phyloP scores from a whole-genome alignment of 2,113 vertebrate species.

The Cheilinus undulatus region DNA sequence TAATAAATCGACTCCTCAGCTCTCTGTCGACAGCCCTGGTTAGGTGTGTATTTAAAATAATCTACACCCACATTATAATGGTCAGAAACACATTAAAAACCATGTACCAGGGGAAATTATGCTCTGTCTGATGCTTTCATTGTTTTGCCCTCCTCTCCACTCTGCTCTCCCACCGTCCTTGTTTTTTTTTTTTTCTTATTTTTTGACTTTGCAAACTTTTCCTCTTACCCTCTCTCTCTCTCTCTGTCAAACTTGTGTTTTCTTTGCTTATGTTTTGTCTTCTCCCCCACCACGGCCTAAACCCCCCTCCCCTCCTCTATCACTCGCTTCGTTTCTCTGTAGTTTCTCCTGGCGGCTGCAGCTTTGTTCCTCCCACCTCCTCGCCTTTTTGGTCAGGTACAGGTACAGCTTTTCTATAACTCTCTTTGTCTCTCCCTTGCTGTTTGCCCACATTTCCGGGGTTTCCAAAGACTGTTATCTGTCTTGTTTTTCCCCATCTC shows the following conservation, averaged over 20 bases:
- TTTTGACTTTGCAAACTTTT: slow-evolving; percentile 69
- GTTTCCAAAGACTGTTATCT: slow-evolving; percentile 9
- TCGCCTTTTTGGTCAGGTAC: slow-evolving; percentile 98
- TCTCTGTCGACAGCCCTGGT: no score
- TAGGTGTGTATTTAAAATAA: not conserved
- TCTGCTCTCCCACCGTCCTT: slow-evolving; percentile 33
- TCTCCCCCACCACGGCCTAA: slow-evolving; percentile 73
- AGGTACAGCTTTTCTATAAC: slow-evolving; percentile 82
- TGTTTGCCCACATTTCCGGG: slow-evolving; percentile 40
- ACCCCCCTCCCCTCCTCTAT: slow-evolving; percentile 84
- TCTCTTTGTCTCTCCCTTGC: slow-evolving; percentile 37
- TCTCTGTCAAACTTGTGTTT: slow-evolving; percentile 78
- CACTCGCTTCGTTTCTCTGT: slow-evolving; percentile 87
- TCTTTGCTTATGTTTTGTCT: slow-evolving; percentile 67
- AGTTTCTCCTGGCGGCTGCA: slow-evolving; percentile 91
- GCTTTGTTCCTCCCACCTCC: slow-evolving; percentile 95
- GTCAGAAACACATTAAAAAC: slow-evolving; percentile 2
- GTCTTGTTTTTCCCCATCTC: slow-evolving; percentile 21
- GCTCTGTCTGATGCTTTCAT: slow-evolving; percentile 26
- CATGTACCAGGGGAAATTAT: slow-evolving; percentile 3
- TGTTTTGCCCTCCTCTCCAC: slow-evolving; percentile 32
- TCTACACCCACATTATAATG: not conserved
- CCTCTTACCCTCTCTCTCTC: slow-evolving; percentile 6
- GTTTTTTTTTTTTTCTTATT: slow-evolving; percentile 54
- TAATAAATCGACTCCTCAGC: no score